Conservation (phyloP, 1,140 invertebrate species). For the Zophobas atratus region DNA sequence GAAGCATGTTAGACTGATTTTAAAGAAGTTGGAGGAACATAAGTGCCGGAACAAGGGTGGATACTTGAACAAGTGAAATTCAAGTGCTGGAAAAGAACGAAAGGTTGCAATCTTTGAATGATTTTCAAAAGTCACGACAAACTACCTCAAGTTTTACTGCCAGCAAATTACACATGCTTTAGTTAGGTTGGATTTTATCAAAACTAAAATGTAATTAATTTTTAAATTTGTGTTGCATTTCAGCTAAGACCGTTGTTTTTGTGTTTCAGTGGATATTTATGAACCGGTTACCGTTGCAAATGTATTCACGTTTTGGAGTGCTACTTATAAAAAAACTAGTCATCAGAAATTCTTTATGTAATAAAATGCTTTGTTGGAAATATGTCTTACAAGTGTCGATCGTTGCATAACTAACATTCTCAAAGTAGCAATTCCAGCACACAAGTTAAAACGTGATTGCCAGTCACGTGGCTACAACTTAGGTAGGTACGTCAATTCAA, state of each 20-base stretch:
- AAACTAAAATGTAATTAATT: no score
- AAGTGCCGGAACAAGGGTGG: slow-evolving; percentile 33
- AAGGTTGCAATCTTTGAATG: slow-evolving; percentile 1
- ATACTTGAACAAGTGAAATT: slow-evolving; percentile 8
- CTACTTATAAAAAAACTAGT: no score
- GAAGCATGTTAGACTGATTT: slow-evolving; percentile 32
- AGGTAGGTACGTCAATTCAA: not conserved
- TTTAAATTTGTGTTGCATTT: no score
- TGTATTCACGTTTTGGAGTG: no score
- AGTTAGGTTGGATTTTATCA: no score
- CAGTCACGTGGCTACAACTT: slow-evolving; percentile 18
- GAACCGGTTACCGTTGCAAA: no score
- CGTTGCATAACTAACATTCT: not conserved
- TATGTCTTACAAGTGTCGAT: not conserved
- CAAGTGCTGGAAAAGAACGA: slow-evolving; percentile 16
- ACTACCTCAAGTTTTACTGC: no score
- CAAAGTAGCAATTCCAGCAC: slow-evolving; percentile 1
- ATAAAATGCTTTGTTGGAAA: no score
- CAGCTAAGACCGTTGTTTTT: no score
- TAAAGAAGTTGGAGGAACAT: slow-evolving; percentile 40
- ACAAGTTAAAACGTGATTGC: slow-evolving; percentile 22
- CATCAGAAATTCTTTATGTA: no score
- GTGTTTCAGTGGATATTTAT: no score
- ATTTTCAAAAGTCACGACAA: no score
- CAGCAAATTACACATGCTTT: not conserved